Evolutionary conservation across 1,140 invertebrate species (phyloP), one percentile per base, ranked within the genome.

Genomic region (Sesamia nonagrioides): DNA sequence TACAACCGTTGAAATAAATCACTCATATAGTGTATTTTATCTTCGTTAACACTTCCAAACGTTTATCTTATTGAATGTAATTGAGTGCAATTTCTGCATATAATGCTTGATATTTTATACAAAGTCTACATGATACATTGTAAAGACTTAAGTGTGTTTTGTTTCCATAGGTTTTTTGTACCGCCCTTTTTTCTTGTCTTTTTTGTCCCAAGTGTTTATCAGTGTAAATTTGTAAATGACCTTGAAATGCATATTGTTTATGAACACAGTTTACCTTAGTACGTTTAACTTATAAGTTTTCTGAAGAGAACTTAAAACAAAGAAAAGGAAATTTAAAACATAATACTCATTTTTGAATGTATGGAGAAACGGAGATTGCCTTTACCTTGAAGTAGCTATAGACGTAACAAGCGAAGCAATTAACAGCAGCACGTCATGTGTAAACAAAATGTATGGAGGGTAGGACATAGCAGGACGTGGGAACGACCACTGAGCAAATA

Each of bases 31-130:
- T 11, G 72, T 37, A 74, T 74, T 74, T 50, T 75, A 75, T 75
- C 58, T 35, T 63, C 27, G 18, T 63, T 75, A 75, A 58, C 66
- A 77, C 37, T 77, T 76, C 45, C 18, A 45, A 40, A 40, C 76
- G 76, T 77, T 77, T 77, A 77, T 69, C 77, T 78, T 50, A 78
- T 78, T 78, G 68, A 78, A 78, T 42, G 66, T 72, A 78, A 78
- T 78, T 72, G 68, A 56, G 54, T 35, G 13, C 27, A 72, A 37
- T 71, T 72, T 60, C 68, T 60, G 40, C 17, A 42, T 63, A n/a
- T n/a, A n/a, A n/a, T 61, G 68, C 8, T 15, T 42, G 76, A 48
- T 42, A 63, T 71, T 71, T 71, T 63, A 40, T 42, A 71, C 18
- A 9, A 27, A 52, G 9, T 21, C 8, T 17, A 17, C 0, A 17